A percentile compares a stretch with the other conserved stretches of the same genome.
Conservation (phyloP, 2,797 vertebrate genomes). For the Lemur catta region DNA sequence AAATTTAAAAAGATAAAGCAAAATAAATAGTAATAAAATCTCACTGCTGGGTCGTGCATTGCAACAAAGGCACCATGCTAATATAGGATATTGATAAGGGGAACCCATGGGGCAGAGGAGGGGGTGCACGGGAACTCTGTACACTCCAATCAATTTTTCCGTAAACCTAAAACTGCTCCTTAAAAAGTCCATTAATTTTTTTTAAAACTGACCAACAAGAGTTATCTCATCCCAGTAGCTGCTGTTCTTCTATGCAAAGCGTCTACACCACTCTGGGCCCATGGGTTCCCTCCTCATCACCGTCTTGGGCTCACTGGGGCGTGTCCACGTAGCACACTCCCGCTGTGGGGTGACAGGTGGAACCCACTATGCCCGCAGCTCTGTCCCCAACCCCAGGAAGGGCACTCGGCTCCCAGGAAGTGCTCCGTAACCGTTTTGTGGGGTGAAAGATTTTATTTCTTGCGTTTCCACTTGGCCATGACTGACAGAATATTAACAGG, state of each 20-base stretch:
- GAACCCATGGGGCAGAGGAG: rapidly evolving
- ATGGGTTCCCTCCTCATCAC: no score
- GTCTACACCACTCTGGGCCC: not conserved
- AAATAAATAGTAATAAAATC: no score
- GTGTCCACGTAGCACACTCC: not conserved
- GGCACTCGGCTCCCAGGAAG: not conserved
- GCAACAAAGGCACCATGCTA: not conserved
- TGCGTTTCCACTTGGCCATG: not conserved
- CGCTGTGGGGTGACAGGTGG: rapidly evolving
- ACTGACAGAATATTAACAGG: not conserved
- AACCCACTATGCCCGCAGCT: rapidly evolving
- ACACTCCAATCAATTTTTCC: not conserved
- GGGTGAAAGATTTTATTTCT: not conserved
- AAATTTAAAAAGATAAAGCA: no score
- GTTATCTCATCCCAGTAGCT: rapidly evolving
- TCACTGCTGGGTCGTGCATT: not conserved
- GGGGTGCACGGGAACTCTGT: not conserved
- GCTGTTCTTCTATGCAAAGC: not conserved
- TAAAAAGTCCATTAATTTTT: not conserved
- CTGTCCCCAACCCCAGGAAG: rapidly evolving
- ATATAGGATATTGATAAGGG: no score
- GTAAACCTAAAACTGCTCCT: not conserved
- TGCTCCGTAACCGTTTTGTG: not conserved
- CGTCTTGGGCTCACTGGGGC: rapidly evolving
- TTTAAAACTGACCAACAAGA: not conserved